phyloP scores from a whole-genome alignment of 2,888 invertebrate species.

The Mylabris sibirica region DNA sequence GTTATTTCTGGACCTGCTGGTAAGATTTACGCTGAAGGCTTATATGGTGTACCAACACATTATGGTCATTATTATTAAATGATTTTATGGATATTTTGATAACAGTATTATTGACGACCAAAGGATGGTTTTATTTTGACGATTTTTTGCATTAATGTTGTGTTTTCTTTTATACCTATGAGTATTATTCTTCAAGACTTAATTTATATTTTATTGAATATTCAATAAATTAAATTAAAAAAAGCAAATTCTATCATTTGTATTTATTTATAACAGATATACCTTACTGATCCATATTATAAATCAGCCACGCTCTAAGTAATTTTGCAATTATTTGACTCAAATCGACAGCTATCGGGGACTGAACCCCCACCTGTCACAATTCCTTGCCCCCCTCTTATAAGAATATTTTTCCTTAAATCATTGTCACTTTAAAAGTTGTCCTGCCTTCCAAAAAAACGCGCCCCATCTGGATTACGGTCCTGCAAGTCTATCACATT shows the following conservation, averaged over 20 bases:
- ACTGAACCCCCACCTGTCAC: no score
- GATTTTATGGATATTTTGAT: background rate
- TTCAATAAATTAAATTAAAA: constrained; percentile 20
- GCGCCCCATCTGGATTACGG: no score
- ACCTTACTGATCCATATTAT: no score
- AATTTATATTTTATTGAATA: constrained; percentile 24
- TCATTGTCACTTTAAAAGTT: no score
- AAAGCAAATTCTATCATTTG: background rate
- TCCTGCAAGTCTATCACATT: no score
- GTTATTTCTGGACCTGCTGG: constrained; percentile 51
- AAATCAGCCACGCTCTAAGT: no score
- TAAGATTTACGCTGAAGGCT: constrained; percentile 54
- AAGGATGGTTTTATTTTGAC: background rate
- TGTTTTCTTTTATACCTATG: constrained; percentile 8
- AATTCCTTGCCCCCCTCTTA: no score
- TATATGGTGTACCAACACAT: constrained; percentile 53
- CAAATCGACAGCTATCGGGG: no score
- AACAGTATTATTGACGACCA: background rate
- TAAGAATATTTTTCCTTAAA: no score
- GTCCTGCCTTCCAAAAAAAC: no score
- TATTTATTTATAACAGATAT: no score
- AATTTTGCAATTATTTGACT: no score
- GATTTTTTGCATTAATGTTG: constrained; percentile 9
- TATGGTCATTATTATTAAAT: constrained; percentile 40
- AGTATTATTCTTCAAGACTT: constrained; percentile 19